These are phyloP conservation scores for Itoplectis maculator DNA, from an alignment of 2,888 invertebrate genomes.

Conservation along the genomic window DNA sequence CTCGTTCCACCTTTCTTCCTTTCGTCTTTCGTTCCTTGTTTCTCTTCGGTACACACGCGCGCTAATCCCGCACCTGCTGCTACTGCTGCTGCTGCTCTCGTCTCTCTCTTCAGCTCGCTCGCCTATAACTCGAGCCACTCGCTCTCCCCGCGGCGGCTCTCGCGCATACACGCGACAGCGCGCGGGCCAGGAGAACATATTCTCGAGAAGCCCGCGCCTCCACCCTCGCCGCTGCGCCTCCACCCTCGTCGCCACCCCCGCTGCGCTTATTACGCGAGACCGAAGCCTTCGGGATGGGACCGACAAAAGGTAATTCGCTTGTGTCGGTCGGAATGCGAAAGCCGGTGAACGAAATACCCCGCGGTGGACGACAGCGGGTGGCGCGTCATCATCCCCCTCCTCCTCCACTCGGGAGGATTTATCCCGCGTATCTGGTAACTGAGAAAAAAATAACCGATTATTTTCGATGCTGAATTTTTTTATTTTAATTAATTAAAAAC, in stretches of 20 bases:
- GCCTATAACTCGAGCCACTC: slow-evolving; percentile 12
- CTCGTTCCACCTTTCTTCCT: slow-evolving; percentile 46
- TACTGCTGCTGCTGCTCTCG: slow-evolving; percentile 7
- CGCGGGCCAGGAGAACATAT: slow-evolving; percentile 1
- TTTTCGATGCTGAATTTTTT: too few relatives aligned
- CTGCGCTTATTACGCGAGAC: slow-evolving; percentile 36
- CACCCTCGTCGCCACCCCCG: too few relatives aligned
- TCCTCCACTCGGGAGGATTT: too few relatives aligned
- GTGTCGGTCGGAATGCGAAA: slow-evolving; percentile 11
- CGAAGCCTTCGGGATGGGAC: slow-evolving; percentile 23
- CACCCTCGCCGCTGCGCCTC: too few relatives aligned
- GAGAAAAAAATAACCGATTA: too few relatives aligned
- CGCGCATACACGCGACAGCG: slow-evolving; percentile 19
- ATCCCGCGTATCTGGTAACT: too few relatives aligned
- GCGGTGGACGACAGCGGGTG: not conserved
- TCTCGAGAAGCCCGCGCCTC: slow-evolving; percentile 19
- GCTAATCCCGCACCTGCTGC: slow-evolving; percentile 3
- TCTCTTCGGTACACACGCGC: slow-evolving; percentile 47
- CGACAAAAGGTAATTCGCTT: slow-evolving; percentile 40
- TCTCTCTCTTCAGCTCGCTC: slow-evolving; percentile 1
- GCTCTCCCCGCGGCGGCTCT: not conserved
- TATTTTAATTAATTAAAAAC: too few relatives aligned
- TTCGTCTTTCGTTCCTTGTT: slow-evolving; percentile 43
- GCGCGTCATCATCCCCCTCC: too few relatives aligned
- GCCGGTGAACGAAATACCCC: not conserved